Base-by-base conservation (phyloP, 2,113 vertebrate species). In the Catharus fuscescens region DNA sequence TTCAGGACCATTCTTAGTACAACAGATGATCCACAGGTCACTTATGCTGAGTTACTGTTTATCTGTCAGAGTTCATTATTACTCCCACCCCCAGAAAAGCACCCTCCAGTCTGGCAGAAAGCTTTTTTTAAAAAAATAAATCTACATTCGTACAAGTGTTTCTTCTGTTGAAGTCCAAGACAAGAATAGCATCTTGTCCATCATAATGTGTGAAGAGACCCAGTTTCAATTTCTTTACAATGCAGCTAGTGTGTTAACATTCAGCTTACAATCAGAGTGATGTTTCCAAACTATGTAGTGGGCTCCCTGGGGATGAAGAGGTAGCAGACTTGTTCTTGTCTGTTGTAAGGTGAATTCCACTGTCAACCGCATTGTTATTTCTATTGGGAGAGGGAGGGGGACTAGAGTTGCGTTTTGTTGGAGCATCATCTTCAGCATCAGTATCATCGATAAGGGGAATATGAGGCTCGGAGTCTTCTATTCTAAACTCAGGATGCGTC, bases 281-380 rank as follows among this genome's bases (percentile, higher is more conserved):
- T 97, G 99, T 99, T 98, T 99, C 99, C 98, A 99, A 98, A 98
- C 99, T 99, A 98, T 99, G 99, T 98, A 99, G 98, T 85, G 99
- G 99, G 98, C 99, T 99, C 97, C 98, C 99, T 88, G 99, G 99
- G 98, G 98, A 98, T 91, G 98, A 99, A 98, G 98, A 98, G 97
- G 98, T 99, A 98, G 98, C 98, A 97, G 99, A 98, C 98, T 99
- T 99, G 97, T 98, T 98, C 97, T 97, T 98, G 98, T 99, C 99
- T 91, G 98, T 98, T 97, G 98, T 98, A 98, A 99, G 99, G 98
- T 99, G 99, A 98, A 99, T 98, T 95, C 98, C 98, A 98, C 99
- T 99, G 97, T 99, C 99, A 97, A 99, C 99, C 93, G 99, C 99
- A 93, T 99, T 99, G 99, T 99, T 99, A 98, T 99, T 99, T 99